Base-by-base conservation (phyloP, 2,113 vertebrate genomes). In the Gavialis gangeticus region DNA sequence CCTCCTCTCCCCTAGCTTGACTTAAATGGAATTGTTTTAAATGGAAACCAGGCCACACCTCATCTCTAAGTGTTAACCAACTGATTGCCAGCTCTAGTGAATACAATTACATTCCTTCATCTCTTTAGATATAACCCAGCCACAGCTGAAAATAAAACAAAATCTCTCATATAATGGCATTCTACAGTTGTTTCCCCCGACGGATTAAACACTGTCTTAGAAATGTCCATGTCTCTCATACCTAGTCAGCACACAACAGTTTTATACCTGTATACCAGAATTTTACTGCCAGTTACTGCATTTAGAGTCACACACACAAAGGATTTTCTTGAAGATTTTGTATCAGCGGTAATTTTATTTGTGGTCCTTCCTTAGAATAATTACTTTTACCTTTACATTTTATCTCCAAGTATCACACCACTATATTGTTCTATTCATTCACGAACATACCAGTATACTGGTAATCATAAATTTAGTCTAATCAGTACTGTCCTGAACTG, bases 201-300 rank as follows among this genome's bases (percentile, higher is more conserved):
- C 12, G 8, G 11, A 71, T 22, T 71, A 37, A 71, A 34, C 67
- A 71, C n/a, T 0, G 0, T 11, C 67, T 80, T 58, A 13, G 34
- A 66, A 71, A 1, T 5, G 34, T 9, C 64, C 3, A 0, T 17
- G n/a, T 85, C 12, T 11, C 22, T 69, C 64, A 62, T 12, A 0
- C 1, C 0, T 2, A 25, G n/a, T 22, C 57, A 5, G 10, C 25
- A n/a, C 12, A 16, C 66, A 56, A 37, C 63, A 10, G 13, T 19
- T 83, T 71, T 46, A 59, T 18, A 14, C 62, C 46, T 46, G 46
- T 46, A 46, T 46, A 46, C 46, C 46, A 27, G 60, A 16, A 58
- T 71, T 71, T 17, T 71, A 21, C 30, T 37, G 67, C 11, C 67
- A 71, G 22, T 10, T 71, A 22, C 12, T n/a, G 27, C 37, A 37